Percentiles rank a stretch among this genome's conserved stretches.
Evolutionary conservation across 2,888 invertebrate species (phyloP).

Genomic region (Acronicta psi): DNA sequence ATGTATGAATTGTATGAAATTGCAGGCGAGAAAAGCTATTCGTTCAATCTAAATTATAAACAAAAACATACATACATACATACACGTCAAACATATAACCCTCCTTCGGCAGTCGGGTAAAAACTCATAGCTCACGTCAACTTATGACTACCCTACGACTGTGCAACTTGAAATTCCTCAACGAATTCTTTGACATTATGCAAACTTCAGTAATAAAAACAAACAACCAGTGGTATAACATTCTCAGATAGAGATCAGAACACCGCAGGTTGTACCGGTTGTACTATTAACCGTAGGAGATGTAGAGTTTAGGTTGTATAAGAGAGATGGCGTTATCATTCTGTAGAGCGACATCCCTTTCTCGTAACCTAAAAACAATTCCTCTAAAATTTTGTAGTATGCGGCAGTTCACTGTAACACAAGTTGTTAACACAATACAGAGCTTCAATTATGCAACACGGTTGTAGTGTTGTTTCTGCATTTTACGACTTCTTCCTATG

Average conservation of each 20-base stretch:
- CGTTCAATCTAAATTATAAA: no score
- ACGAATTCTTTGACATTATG: conserved; percentile 25
- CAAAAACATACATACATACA: no score
- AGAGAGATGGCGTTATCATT: neutral
- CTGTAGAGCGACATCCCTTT: neutral
- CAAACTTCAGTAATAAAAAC: conserved; percentile 39
- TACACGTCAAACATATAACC: no score
- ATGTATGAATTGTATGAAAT: no score
- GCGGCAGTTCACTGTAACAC: conserved; percentile 24
- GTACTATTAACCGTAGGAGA: neutral
- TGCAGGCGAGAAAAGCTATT: no score
- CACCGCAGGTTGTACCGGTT: conserved; percentile 1
- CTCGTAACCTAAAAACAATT: neutral
- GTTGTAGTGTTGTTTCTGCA: conserved; percentile 68
- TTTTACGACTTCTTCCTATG: conserved; percentile 72
- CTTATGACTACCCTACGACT: no score
- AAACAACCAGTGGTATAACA: conserved; percentile 11
- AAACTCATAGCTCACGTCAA: no score
- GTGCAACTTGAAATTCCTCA: neutral
- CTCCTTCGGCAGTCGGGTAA: no score
- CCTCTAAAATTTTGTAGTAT: neutral
- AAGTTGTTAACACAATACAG: conserved; percentile 67
- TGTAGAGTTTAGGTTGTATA: neutral
- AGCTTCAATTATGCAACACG: conserved; percentile 72
- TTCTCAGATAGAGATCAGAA: conserved; percentile 31